Conservation (phyloP, 2,113 vertebrate species). For the Crotalus helleri region DNA sequence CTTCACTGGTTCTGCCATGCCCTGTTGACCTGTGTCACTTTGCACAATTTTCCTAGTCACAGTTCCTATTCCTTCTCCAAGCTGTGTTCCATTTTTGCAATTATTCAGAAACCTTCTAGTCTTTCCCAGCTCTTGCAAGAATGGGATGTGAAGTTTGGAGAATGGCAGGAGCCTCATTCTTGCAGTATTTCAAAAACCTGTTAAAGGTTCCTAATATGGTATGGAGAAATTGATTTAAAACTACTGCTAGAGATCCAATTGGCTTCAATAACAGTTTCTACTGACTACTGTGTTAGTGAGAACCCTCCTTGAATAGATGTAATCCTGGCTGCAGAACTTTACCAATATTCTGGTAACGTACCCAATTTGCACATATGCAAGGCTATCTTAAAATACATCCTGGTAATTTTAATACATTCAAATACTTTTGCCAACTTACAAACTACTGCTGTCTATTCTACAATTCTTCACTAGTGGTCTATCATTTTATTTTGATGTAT, state of each 20-base stretch:
- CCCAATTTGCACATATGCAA: not conserved
- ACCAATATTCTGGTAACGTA: not conserved
- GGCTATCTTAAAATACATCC: not conserved
- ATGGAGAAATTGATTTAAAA: not conserved
- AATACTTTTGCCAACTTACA: not conserved
- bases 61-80: not conserved
- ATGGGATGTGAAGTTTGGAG: not conserved
- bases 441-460: not conserved
- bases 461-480: not conserved
- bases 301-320: not conserved
- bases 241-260: not conserved
- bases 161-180: not conserved
- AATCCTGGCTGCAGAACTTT: not conserved
- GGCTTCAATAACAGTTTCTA: not conserved
- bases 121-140: not conserved
- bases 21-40: not conserved
- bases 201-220: not conserved
- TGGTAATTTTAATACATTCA: not conserved
- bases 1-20: not conserved
- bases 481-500: not conserved
- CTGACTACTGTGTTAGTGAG: not conserved
- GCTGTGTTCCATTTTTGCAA: not conserved
- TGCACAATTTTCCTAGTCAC: not conserved
- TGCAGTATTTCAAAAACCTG: not conserved
- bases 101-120: not conserved